Evolutionary conservation across 2,797 vertebrate species (phyloP), one percentile per base, ranked within the genome.

Genomic region (Saguinus oedipus): DNA sequence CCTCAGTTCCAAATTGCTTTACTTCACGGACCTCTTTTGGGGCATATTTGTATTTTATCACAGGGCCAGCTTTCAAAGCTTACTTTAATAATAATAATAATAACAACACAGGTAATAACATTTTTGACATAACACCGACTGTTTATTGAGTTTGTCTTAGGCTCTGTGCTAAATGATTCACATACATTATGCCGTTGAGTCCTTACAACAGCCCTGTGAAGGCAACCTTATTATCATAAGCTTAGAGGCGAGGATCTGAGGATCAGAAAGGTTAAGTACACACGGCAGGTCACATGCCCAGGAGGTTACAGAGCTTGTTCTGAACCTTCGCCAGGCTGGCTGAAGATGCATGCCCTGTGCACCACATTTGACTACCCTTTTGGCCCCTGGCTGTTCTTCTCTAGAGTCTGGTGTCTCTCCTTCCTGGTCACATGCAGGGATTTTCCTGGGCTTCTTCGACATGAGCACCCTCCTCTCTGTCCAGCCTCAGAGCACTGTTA

Each of bases 221-320:
- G 78, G 55, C 30, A 92, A 55, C 55, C 39, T 55, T 76, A 94
- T 92, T 93, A 96, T 78, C 57, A 39, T 92, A 90, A 75, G 80
- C 94, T 86, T 93, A 95, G 83, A 96, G 86, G 27, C 8, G 27
- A 94, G 44, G 59, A 90, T 24, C 42, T n/a, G 11, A 92, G 83
- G 93, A 88, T 89, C 89, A 95, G 93, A 92, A 90, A 94, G 59
- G 90, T 72, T 96, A 96, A 86, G 61, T 81, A 88, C 55, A 95
- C 61, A 74, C 13, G 12, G 36, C 42, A 42, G 59, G 50, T 82
- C 88, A 76, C 50, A 81, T 36, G 95, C 50, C 12, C 55, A 81
- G 80, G 50, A 93, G 82, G 44, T 74, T 94, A 68, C 55, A 92
- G n/a, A 93, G 57, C 59, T 90, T 33, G 36, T 70, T 88, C 36